A percentile compares a stretch with the other conserved stretches of the same genome.
phyloP scores from a whole-genome alignment of 2,888 invertebrate genomes.

The Aporophyla nigra region DNA sequence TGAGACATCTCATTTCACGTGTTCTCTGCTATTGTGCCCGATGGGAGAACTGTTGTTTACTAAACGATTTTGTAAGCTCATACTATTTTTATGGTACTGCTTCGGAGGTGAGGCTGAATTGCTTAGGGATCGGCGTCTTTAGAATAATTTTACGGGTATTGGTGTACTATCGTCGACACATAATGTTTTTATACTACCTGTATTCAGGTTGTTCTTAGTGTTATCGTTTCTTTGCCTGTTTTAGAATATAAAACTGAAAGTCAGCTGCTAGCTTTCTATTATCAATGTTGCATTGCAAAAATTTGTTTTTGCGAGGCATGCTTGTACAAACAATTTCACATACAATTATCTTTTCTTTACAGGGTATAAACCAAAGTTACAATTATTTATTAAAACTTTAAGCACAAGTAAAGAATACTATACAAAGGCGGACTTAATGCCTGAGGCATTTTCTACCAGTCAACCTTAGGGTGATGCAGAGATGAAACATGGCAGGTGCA shows the following conservation, averaged over 20 bases:
- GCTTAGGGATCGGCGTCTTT: constrained; percentile 35
- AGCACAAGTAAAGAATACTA: too few species aligned
- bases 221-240: not conserved
- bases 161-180: constrained; percentile 1
- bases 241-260: not conserved
- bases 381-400: too few species aligned
- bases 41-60: constrained; percentile 74
- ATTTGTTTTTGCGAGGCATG: not conserved
- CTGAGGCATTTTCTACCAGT: too few species aligned
- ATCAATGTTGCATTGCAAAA: not conserved
- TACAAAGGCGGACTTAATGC: too few species aligned
- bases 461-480: too few species aligned
- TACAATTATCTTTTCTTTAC: too few species aligned
- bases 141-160: constrained; percentile 35
- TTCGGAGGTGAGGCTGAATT: constrained; percentile 49
- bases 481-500: too few species aligned
- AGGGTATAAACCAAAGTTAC: too few species aligned
- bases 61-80: constrained; percentile 73
- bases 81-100: constrained; percentile 60
- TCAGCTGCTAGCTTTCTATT: not conserved
- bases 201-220: constrained; percentile 1
- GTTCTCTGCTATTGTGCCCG: constrained; percentile 80
- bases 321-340: too few species aligned
- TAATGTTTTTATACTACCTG: constrained; percentile 6
- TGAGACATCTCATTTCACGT: constrained; percentile 89